phyloP scores from a whole-genome alignment of 2,797 vertebrate species.

The Dermochelys coriacea region DNA sequence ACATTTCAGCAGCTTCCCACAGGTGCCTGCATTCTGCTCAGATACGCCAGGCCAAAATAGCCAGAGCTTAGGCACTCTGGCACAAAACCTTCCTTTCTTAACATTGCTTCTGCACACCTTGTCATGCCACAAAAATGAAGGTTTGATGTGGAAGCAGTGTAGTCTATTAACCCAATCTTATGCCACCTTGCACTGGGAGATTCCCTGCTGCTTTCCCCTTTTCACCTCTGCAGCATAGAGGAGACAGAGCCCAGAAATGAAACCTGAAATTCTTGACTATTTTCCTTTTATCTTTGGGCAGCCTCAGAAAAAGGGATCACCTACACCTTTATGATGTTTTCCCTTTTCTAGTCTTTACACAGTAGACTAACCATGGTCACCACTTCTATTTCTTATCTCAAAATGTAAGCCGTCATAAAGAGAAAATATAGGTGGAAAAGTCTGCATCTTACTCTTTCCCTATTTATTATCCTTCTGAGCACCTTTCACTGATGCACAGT shows the following conservation, averaged over 20 bases:
- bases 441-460: constrained; percentile 35
- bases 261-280: neutral
- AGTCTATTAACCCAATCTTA: neutral
- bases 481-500: constrained; percentile 43
- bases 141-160: neutral
- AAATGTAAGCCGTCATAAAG: constrained; percentile 65
- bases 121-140: neutral
- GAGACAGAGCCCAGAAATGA: neutral
- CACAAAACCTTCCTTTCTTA: neutral
- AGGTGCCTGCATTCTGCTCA: neutral
- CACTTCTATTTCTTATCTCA: constrained; percentile 50
- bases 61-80: neutral
- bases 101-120: neutral
- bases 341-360: constrained; percentile 40
- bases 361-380: constrained; percentile 14
- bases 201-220: neutral
- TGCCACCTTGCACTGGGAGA: neutral
- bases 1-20: neutral
- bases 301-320: constrained; percentile 15
- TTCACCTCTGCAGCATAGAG: neutral
- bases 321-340: constrained; percentile 36
- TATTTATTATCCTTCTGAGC: constrained; percentile 52
- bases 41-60: neutral
- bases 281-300: neutral
- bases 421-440: constrained; percentile 67